Evolutionary conservation across 2,797 vertebrate species (phyloP).

Genomic region (Erpetoichthys calabaricus): DNA sequence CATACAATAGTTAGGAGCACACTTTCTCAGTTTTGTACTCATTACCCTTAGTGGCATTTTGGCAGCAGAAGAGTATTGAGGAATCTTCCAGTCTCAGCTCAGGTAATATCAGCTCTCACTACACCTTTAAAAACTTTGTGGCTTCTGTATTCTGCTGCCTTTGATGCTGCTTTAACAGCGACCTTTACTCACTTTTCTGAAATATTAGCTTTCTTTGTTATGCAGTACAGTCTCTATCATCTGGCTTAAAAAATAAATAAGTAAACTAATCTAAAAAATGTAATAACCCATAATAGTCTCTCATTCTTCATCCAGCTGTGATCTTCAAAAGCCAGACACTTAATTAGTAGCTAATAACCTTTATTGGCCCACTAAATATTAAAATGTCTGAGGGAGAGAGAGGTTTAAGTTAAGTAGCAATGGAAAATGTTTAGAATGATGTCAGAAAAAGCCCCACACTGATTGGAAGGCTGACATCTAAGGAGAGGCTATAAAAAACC

Average conservation of each 20-base stretch:
- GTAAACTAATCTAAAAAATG: too few species aligned
- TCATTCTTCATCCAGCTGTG: conserved; percentile 17
- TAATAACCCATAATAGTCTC: conserved; percentile 2
- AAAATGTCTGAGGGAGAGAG: conserved; percentile 29
- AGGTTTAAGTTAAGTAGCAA: conserved; percentile 51
- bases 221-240: too few species aligned
- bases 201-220: conserved; percentile 11
- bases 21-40: too few species aligned
- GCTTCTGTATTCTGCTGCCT: too few species aligned
- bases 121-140: too few species aligned
- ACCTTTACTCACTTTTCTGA: conserved; percentile 8
- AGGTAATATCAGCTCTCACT: too few species aligned
- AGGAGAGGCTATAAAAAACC: conserved; percentile 79
- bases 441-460: conserved; percentile 66
- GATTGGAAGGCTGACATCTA: conserved; percentile 65
- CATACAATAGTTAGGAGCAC: too few species aligned
- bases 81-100: too few species aligned
- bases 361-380: conserved; percentile 33
- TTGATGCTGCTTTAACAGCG: neutral
- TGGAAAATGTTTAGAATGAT: conserved; percentile 74
- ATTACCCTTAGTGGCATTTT: too few species aligned
- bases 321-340: conserved; percentile 21
- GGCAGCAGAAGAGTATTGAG: too few species aligned
- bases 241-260: too few species aligned
- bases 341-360: conserved; percentile 38